Evolutionary conservation across 2,797 vertebrate genomes (phyloP).

Genomic region (Hypotaenidia okinawae): DNA sequence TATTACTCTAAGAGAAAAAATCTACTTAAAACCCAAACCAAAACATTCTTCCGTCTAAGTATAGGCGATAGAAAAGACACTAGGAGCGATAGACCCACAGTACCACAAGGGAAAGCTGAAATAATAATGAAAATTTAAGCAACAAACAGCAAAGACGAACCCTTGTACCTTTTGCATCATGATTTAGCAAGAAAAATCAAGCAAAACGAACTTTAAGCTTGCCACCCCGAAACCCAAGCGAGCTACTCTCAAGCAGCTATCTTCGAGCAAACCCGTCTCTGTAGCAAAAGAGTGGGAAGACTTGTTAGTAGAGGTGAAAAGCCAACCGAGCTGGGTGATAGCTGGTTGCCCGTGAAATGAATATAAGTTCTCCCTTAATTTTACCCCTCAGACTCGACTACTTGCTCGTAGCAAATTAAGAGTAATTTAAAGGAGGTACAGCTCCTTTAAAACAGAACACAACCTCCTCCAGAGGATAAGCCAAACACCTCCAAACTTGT

Average conservation of each 20-base stretch:
- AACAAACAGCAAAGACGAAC: neutral
- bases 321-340: neutral
- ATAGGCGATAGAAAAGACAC: neutral
- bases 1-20: too few species aligned
- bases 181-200: neutral
- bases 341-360: neutral
- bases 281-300: neutral
- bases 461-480: rapidly evolving
- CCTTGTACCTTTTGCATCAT: neutral
- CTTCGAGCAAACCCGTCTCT: rapidly evolving
- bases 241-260: neutral
- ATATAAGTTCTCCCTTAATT: rapidly evolving
- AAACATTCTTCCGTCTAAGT: neutral
- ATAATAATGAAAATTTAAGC: rapidly evolving
- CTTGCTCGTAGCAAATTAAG: too few species aligned
- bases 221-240: neutral
- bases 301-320: neutral
- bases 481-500: neutral
- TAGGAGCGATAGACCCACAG: rapidly evolving
- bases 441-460: neutral
- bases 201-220: neutral
- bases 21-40: too few species aligned
- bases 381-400: too few species aligned
- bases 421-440: neutral
- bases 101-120: neutral